Base-by-base conservation (phyloP, 2,888 invertebrate species). In the Conistra vaccinii region DNA sequence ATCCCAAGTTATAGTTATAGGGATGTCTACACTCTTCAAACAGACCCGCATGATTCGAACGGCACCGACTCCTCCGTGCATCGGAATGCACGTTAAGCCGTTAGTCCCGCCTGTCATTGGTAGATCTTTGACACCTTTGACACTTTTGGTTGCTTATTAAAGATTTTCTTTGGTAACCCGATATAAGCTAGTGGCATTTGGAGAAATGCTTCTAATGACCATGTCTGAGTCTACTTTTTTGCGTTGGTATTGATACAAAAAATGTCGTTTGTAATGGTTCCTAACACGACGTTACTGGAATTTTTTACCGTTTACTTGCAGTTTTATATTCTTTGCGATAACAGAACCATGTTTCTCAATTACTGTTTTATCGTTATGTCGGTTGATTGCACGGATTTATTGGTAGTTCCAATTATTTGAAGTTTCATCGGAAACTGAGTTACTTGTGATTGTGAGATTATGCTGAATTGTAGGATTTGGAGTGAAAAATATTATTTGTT, bases 291-390 rank as follows among this genome's bases (percentile, higher is more conserved):
- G 32, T 53, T 4, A 61, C 62, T 45, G 53, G 48, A 39, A 48
- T 48, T 39, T 2, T 58, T n/a, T 32, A 29, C 53, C 26, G 48
- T 77, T 65, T 2, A n/a, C 12, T 55, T 76, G 23, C 63, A 68
- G 32, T 58, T 81, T 65, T n/a, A 10, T 81, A 10, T 75, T 26
- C 39, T 45, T 60, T 35, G 48, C 72, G 81, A 79, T 84, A 84
- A 73, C 48, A 63, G 6, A 14, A 26, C 17, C 51, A 69, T 39
- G 53, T 61, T 69, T 60, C 14, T n/a, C 80, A 79, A 73, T 84
- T 70, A 53, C 17, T 60, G 57, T 82, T 73, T 84, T 84, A 81
- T 84, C 29, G 69, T 51, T 66, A 48, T 14, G 20, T 53, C 0
- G 32, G n/a, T 48, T 42, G 69, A 68, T 73, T 51, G 61, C n/a